phyloP scores from a whole-genome alignment of 2,113 vertebrate genomes.

The Rhynchopsitta pachyrhyncha region DNA sequence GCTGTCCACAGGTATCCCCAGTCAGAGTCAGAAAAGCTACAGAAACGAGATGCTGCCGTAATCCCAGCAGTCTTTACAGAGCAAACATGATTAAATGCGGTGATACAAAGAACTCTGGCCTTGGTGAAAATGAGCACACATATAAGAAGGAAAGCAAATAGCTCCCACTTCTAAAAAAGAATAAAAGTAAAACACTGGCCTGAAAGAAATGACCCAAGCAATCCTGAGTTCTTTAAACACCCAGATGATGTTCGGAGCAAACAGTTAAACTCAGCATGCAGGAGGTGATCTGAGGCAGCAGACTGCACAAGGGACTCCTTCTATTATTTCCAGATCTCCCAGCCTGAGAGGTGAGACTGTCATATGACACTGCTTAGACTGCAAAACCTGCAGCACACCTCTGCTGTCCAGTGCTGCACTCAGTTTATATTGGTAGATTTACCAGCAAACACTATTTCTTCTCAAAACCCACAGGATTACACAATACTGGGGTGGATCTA shows the following conservation, averaged over 20 bases:
- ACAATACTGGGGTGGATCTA: background rate
- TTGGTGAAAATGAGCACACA: conserved; percentile 19
- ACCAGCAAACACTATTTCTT: background rate
- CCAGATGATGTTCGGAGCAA: background rate
- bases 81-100: conserved; percentile 57
- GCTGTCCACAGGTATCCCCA: background rate
- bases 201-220: conserved; percentile 21
- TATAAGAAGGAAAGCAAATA: conserved; percentile 58
- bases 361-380: background rate
- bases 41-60: conserved; percentile 17
- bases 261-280: background rate
- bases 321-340: background rate
- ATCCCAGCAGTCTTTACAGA: conserved; percentile 34
- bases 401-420: background rate
- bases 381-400: background rate
- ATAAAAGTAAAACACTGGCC: conserved; percentile 5
- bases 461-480: background rate
- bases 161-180: conserved; percentile 39
- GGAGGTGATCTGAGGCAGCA: background rate
- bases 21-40: background rate
- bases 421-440: background rate
- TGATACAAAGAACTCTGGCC: conserved; percentile 29
- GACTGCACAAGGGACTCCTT: background rate
- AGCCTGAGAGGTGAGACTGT: background rate
- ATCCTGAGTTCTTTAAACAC: conserved; percentile 2